Conservation (phyloP, 2,113 vertebrate species). For the Catharus bicknelli region DNA sequence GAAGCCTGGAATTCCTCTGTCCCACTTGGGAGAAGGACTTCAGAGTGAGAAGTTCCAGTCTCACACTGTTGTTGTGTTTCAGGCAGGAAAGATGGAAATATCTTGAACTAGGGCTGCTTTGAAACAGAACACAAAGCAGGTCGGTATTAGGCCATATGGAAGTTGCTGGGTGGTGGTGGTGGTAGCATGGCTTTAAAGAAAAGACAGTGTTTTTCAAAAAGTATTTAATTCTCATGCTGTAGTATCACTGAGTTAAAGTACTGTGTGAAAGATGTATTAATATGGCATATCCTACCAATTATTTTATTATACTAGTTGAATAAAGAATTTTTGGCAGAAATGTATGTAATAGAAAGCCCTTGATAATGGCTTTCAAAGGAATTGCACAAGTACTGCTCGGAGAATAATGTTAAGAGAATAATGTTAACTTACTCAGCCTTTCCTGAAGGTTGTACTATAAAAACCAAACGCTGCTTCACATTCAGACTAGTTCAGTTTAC, state of each 20-base stretch:
- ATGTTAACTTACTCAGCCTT: background rate
- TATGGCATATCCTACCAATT: accelerated
- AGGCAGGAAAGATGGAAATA: background rate
- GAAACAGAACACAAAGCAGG: background rate
- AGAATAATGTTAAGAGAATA: background rate
- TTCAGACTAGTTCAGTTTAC: background rate
- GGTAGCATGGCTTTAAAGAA: background rate
- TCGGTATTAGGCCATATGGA: background rate
- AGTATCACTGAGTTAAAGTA: background rate
- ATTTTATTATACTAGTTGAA: background rate
- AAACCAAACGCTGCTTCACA: background rate
- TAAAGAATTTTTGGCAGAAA: background rate
- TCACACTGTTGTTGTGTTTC: background rate
- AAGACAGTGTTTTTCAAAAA: background rate
- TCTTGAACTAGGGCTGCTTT: background rate
- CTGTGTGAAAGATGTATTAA: background rate
- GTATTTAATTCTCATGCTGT: background rate
- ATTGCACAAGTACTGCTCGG: background rate
- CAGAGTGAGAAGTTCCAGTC: background rate
- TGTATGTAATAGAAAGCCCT: background rate
- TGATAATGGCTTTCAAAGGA: background rate
- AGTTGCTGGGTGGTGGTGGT: background rate
- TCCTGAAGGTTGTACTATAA: background rate
- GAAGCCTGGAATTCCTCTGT: background rate
- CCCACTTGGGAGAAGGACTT: background rate